Evolutionary conservation across 2,888 invertebrate genomes (phyloP).

Genomic region (Drosophila trichaetosa): DNA sequence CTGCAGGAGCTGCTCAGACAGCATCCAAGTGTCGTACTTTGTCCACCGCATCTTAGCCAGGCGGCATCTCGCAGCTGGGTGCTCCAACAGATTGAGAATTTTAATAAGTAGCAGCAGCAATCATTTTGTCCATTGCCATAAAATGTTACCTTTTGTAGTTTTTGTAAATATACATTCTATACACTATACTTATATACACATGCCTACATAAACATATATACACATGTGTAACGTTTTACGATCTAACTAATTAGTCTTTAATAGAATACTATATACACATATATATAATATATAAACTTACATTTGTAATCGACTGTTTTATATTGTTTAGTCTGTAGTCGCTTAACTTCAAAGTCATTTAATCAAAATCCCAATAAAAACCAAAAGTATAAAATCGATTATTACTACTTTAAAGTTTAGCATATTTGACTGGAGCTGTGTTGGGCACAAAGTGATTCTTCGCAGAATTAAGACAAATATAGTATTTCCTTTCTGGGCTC

Average conservation of each 20-base stretch:
- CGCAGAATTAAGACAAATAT: too few relatives aligned
- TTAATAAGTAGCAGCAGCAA: conserved; percentile 77
- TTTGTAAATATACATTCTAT: conserved; percentile 23
- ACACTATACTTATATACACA: conserved; percentile 5
- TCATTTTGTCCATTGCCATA: conserved; percentile 52
- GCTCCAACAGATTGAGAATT: conserved; percentile 84
- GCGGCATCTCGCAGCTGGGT: conserved; percentile 84
- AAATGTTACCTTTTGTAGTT: conserved; percentile 37
- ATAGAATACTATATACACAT: conserved; percentile 12
- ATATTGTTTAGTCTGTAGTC: conserved; percentile 36
- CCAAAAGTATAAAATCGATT: conserved; percentile 5
- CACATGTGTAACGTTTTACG: conserved; percentile 8
- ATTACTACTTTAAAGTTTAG: neutral
- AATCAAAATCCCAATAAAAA: conserved; percentile 45
- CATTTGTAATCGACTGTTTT: conserved; percentile 64
- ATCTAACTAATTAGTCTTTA: conserved; percentile 38
- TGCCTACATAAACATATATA: conserved; percentile 2
- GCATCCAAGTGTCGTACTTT: conserved; percentile 67
- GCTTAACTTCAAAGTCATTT: conserved; percentile 55
- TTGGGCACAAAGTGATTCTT: too few relatives aligned
- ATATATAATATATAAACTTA: conserved; percentile 23
- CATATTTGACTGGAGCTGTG: neutral
- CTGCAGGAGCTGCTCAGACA: conserved; percentile 49
- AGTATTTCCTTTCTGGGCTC: too few relatives aligned
- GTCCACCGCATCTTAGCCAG: conserved; percentile 78